phyloP scores from a whole-genome alignment of 2,888 invertebrate species.

The Cerastoderma edule region DNA sequence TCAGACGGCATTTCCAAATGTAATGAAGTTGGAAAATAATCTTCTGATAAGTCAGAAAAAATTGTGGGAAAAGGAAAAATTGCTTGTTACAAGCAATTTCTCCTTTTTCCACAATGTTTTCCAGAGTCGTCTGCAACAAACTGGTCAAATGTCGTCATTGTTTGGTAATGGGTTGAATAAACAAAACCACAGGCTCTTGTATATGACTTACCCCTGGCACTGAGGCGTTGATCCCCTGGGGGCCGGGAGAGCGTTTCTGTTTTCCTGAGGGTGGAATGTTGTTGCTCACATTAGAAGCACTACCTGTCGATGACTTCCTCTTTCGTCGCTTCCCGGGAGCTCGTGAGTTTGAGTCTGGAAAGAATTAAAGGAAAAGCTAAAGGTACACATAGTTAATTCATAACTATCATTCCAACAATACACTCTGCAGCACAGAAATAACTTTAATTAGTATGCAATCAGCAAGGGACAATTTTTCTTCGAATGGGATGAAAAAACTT shows the following conservation, averaged over 20 bases:
- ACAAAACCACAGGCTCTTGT: not conserved
- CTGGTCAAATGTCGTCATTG: too few species aligned
- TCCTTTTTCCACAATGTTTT: constrained; percentile 13
- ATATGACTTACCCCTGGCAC: constrained; percentile 91
- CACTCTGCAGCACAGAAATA: too few species aligned
- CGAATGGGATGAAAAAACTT: too few species aligned
- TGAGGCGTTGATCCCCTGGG: constrained; percentile 93
- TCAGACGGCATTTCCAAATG: too few species aligned
- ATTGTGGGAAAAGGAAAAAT: constrained; percentile 8
- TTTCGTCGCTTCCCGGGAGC: constrained; percentile 98
- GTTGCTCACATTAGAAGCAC: constrained; percentile 74
- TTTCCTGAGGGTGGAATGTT: constrained; percentile 85
- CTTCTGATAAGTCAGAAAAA: constrained; percentile 4
- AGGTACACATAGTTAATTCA: too few species aligned
- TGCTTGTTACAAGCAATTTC: constrained; percentile 6
- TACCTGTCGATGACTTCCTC: constrained; percentile 88
- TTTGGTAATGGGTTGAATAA: too few species aligned
- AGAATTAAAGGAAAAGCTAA: constrained; percentile 8
- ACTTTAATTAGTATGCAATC: too few species aligned
- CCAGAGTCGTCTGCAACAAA: too few species aligned
- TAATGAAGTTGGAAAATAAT: too few species aligned
- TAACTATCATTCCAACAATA: too few species aligned
- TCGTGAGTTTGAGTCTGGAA: constrained; percentile 94
- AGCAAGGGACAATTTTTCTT: too few species aligned
- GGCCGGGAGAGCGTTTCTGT: constrained; percentile 98